Evolutionary conservation across 2,113 vertebrate species (phyloP).

Genomic region (Leptobrachium leishanense): DNA sequence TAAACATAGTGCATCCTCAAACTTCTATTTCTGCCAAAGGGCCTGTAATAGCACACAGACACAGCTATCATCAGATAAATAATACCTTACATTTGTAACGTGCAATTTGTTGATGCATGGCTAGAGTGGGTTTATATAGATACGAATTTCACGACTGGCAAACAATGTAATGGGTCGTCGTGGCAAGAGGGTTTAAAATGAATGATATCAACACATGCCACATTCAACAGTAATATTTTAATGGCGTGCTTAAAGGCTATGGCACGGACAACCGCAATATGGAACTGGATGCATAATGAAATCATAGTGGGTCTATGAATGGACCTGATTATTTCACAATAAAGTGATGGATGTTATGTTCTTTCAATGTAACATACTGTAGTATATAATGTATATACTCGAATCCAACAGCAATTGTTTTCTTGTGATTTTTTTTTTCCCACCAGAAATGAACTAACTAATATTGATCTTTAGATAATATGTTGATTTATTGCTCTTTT

Average conservation of each 20-base stretch:
- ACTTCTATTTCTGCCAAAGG: background rate
- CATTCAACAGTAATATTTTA: conserved; percentile 16
- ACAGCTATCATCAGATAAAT: conserved; percentile 34
- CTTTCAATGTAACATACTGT: background rate
- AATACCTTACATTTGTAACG: conserved; percentile 26
- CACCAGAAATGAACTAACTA: conserved; percentile 11
- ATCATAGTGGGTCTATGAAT: conserved; percentile 12
- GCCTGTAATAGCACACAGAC: conserved; percentile 1
- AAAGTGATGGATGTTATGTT: conserved; percentile 23
- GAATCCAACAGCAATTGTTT: conserved; percentile 3
- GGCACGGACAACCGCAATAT: background rate
- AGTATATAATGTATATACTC: too few species aligned
- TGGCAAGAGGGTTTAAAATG: conserved; percentile 14
- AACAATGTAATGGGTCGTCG: conserved; percentile 16
- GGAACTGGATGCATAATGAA: background rate
- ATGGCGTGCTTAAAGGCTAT: background rate
- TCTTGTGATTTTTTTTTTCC: background rate
- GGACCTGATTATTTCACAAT: conserved; percentile 6
- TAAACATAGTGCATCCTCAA: conserved; percentile 2
- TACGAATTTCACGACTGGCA: background rate
- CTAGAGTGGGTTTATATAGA: conserved; percentile 7
- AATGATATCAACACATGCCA: conserved; percentile 17
- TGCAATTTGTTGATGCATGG: conserved; percentile 14
- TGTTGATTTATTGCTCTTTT: conserved; percentile 23
- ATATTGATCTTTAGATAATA: conserved; percentile 20